phyloP scores from a whole-genome alignment of 2,888 invertebrate genomes.

The Metellina segmentata region DNA sequence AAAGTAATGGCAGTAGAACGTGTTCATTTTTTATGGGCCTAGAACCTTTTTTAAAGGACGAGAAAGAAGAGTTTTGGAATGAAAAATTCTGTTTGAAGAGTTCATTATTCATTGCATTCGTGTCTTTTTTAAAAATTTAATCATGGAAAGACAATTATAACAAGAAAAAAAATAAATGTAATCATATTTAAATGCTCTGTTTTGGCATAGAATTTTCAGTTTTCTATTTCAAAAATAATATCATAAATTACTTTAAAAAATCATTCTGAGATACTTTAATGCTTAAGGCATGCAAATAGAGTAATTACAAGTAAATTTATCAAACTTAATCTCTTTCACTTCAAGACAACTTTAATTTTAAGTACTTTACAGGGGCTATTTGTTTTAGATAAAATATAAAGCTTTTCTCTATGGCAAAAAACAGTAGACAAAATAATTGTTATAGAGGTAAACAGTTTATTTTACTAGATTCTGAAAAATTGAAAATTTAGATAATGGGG shows the following conservation, averaged over 20 bases:
- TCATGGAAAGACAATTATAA: constrained; percentile 17
- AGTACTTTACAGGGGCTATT: background rate
- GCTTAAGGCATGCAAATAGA: constrained; percentile 22
- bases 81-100: background rate
- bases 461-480: no score
- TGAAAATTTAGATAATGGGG: no score
- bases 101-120: constrained; percentile 24
- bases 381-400: no score
- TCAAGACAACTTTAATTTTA: background rate
- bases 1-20: constrained; percentile 21
- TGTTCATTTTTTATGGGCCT: background rate
- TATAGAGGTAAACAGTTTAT: no score
- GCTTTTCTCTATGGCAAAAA: no score
- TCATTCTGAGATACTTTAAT: background rate
- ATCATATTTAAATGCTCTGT: background rate
- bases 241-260: background rate
- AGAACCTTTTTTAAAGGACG: background rate
- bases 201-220: background rate
- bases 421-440: no score
- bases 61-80: background rate
- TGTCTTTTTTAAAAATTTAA: constrained; percentile 6
- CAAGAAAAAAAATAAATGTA: background rate
- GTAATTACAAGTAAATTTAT: constrained; percentile 16
- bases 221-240: background rate
- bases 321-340: background rate